Conservation (phyloP, 2,113 vertebrate genomes). For the Thamnophis sirtalis region DNA sequence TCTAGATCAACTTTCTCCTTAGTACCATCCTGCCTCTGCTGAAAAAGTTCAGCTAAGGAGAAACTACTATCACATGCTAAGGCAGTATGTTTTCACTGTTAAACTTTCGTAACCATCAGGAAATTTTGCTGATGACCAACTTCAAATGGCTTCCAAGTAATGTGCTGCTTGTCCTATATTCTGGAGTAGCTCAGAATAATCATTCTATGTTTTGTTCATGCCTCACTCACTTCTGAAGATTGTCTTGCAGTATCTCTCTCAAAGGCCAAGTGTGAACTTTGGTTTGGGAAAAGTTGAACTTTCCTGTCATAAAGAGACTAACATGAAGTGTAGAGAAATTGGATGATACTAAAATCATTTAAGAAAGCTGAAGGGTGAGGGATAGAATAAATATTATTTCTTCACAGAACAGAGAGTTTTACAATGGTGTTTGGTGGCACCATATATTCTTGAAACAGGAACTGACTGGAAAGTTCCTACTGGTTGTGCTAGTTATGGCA, state of each 20-base stretch:
- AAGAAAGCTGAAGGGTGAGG: not conserved
- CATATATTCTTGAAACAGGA: not conserved
- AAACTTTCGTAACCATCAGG: not conserved
- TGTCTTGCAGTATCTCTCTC: not conserved
- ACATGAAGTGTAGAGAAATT: not conserved
- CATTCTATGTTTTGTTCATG: not conserved
- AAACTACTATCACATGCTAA: not conserved
- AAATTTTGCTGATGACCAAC: not conserved
- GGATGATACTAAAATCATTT: not conserved
- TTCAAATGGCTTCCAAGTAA: not conserved
- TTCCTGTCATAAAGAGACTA: not conserved
- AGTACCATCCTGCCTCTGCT: not conserved
- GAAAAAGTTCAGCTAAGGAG: not conserved
- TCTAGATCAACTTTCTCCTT: not conserved
- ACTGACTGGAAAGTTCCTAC: no score
- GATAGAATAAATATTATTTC: not conserved
- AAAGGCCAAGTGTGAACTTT: not conserved
- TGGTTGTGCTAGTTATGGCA: not conserved
- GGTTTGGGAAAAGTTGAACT: not conserved
- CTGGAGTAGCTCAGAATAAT: not conserved
- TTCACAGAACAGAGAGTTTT: not conserved
- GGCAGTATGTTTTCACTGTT: not conserved
- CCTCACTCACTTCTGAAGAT: not conserved
- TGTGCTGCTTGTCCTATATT: not conserved
- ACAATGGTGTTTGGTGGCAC: not conserved